phyloP scores from a whole-genome alignment of 2,113 vertebrate genomes.

The Bothrops jararaca region DNA sequence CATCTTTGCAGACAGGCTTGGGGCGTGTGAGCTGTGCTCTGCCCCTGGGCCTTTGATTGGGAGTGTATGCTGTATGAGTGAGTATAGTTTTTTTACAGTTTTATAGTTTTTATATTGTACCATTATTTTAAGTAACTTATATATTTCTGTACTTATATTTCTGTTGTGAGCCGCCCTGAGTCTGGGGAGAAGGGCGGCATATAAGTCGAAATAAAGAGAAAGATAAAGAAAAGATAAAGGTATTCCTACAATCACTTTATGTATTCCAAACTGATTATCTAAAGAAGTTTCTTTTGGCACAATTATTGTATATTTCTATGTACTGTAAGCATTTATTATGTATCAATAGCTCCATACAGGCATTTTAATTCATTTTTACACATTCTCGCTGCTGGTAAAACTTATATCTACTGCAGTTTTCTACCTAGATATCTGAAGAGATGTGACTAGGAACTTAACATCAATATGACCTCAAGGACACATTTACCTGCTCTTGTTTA shows the following conservation, averaged over 20 bases:
- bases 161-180: no score
- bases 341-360: not conserved
- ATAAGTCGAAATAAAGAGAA: no score
- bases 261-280: not conserved
- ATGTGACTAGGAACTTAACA: not conserved
- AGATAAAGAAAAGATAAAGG: no score
- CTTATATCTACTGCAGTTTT: not conserved
- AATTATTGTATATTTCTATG: not conserved
- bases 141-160: no score
- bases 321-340: not conserved
- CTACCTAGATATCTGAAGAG: not conserved
- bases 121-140: no score
- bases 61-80: no score
- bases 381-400: not conserved
- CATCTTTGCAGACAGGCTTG: no score
- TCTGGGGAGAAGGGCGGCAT: no score
- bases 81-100: no score
- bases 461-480: slow-evolving; percentile 9
- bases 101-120: no score
- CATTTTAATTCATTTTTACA: not conserved
- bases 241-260: not conserved
- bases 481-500: not conserved
- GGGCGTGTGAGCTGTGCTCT: no score
- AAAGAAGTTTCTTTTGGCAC: not conserved
- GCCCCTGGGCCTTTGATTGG: no score